phyloP scores from a whole-genome alignment of 2,113 vertebrate species.

The Morone chrysops region DNA sequence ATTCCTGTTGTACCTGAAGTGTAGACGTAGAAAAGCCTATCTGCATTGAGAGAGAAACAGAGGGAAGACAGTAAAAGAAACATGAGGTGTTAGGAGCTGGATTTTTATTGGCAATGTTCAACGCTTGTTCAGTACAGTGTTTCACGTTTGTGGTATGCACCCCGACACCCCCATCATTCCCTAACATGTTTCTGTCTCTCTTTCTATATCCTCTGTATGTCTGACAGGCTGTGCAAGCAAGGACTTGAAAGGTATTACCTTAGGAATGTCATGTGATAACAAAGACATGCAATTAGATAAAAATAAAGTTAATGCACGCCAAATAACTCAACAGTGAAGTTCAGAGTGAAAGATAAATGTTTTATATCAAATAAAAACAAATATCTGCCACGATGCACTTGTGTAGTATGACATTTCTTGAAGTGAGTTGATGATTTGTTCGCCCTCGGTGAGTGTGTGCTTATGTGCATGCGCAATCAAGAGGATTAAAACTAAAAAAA shows the following conservation, averaged over 20 bases:
- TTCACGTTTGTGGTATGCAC: slow-evolving; percentile 6
- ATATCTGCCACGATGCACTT: not conserved
- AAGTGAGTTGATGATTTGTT: slow-evolving; percentile 13
- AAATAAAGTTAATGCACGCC: not conserved
- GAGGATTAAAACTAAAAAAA: not conserved
- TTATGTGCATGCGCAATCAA: not conserved
- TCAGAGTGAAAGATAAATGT: not conserved
- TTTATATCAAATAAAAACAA: not conserved
- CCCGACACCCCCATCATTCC: slow-evolving; percentile 5
- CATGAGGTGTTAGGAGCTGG: not conserved
- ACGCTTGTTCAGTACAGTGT: not conserved
- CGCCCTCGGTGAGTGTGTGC: not conserved
- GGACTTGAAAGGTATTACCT: slow-evolving; percentile 57
- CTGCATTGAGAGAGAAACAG: slow-evolving; percentile 64
- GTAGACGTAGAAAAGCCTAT: slow-evolving; percentile 92
- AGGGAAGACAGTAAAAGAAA: not conserved
- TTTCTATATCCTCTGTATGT: not conserved
- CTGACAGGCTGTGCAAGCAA: slow-evolving; percentile 49
- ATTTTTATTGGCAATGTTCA: not conserved
- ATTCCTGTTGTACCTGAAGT: slow-evolving; percentile 92
- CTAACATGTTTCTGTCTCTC: slow-evolving; percentile 31
- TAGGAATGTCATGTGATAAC: slow-evolving; percentile 57
- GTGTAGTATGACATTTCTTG: not conserved
- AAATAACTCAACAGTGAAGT: not conserved
- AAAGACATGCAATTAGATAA: not conserved